Evolutionary conservation across 2,113 vertebrate species (phyloP).

Genomic region (Anolis sagrei): DNA sequence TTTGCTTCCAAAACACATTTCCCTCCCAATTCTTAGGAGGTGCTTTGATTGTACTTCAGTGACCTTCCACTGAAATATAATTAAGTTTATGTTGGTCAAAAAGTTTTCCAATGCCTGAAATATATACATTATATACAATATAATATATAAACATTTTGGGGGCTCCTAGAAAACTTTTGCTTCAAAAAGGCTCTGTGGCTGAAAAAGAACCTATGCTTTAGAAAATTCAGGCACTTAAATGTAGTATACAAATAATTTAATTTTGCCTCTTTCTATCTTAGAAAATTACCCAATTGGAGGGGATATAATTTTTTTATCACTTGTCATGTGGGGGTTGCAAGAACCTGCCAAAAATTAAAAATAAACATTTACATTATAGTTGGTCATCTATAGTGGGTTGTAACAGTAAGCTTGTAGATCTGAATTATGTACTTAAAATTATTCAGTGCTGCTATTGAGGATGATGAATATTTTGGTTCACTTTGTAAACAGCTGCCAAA

Average conservation of each 20-base stretch:
- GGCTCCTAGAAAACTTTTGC: too few relatives aligned
- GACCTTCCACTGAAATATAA: too few relatives aligned
- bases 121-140: too few relatives aligned
- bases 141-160: too few relatives aligned
- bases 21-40: too few relatives aligned
- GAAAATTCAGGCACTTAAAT: too few relatives aligned
- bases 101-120: too few relatives aligned
- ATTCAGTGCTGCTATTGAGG: conserved; percentile 4
- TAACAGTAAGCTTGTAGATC: background rate
- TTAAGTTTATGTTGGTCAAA: too few relatives aligned
- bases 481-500: conserved; percentile 5
- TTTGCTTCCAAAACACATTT: too few relatives aligned
- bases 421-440: conserved; percentile 10
- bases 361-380: conserved; percentile 10
- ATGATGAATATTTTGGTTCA: background rate
- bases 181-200: too few relatives aligned
- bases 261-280: conserved; percentile 9
- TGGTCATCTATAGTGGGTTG: background rate
- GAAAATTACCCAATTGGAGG: background rate
- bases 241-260: background rate
- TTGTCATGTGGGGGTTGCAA: background rate
- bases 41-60: too few relatives aligned
- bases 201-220: too few relatives aligned
- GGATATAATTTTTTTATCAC: background rate
- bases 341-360: background rate